Evolutionary conservation across 2,113 vertebrate genomes (phyloP).

Genomic region (Prietella phreatophila): DNA sequence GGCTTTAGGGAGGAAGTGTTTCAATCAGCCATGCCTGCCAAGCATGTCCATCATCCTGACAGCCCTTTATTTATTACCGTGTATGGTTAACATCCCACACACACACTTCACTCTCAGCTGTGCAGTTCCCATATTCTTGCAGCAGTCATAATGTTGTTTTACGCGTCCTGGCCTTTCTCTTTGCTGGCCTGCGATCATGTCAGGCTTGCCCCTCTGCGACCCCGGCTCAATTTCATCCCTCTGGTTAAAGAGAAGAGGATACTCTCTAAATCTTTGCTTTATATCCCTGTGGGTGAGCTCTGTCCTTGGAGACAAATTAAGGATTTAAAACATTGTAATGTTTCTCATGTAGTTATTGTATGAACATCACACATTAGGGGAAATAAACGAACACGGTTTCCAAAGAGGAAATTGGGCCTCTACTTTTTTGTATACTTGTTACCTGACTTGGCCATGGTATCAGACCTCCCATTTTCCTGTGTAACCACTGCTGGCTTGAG

Average conservation of each 20-base stretch:
- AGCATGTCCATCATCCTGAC: slow-evolving; percentile 74
- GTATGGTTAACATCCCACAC: slow-evolving; percentile 26
- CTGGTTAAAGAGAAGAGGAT: background rate
- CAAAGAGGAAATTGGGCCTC: background rate
- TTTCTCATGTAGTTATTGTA: slow-evolving; percentile 71
- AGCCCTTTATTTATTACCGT: slow-evolving; percentile 70
- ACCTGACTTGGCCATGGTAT: background rate
- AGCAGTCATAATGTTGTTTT: slow-evolving; percentile 36
- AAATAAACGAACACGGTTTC: slow-evolving; percentile 61
- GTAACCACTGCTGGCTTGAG: background rate
- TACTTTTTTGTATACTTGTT: background rate
- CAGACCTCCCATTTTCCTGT: background rate
- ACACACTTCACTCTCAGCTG: slow-evolving; percentile 16
- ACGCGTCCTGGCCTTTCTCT: slow-evolving; percentile 12
- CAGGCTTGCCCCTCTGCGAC: background rate
- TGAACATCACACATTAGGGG: slow-evolving; percentile 64
- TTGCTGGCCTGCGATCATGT: slow-evolving; percentile 16
- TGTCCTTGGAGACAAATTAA: slow-evolving; percentile 8
- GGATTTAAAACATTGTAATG: slow-evolving; percentile 10
- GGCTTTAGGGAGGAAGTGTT: slow-evolving; percentile 76
- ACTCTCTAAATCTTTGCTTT: slow-evolving; percentile 6
- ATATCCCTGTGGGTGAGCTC: background rate
- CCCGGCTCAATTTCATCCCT: background rate
- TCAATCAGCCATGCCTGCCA: slow-evolving; percentile 75
- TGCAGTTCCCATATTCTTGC: slow-evolving; percentile 12